Base-by-base conservation (phyloP, 2,113 vertebrate genomes). In the Corythoichthys intestinalis region DNA sequence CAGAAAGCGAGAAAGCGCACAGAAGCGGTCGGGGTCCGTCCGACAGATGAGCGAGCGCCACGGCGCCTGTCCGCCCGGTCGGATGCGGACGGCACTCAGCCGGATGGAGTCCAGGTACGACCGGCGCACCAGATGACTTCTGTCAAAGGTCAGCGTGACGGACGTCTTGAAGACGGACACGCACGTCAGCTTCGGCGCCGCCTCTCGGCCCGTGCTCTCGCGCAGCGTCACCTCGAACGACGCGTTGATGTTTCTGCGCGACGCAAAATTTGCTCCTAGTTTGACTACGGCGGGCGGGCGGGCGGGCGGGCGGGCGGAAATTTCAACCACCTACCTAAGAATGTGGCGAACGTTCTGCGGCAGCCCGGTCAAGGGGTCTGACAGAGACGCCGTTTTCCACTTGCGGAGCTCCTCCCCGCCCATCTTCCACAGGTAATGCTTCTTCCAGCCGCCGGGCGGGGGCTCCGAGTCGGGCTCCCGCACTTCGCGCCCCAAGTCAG, bases 11-110 rank as follows among this genome's bases (percentile, higher is more conserved):
- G 0, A 1, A 0, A 0, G 2, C 20, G 1, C 6, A 4, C 50
- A 1, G 3, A 10, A 12, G 11, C 4, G 14, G 4, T 38, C 60
- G 69, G 34, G 4, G 74, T 38, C 11, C 72, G 28, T 15, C 47
- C 14, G 34, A 13, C 59, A 47, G 6, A 89, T 61, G 52, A 84
- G 76, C 14, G 87, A 87, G 17, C 71, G 63, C 87, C 87, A 89
- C 11, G 9, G 1, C 0, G 70, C 58, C 61, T 85, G 20, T 28
- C 20, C 20, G 20, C 20, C 20, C 20, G 20, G 20, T 28, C 20
- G 20, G 20, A 28, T 78, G 37, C 69, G 53, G 69, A 83, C 64
- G 1, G 71, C 84, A 4, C 85, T 58, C 15, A 89, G 67, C 73
- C 67, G 69, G 62, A 89, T 53, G 57, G 0, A 70, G 17, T 35